Conservation (phyloP, 2,888 invertebrate species). For the Parnassius glacialis region DNA sequence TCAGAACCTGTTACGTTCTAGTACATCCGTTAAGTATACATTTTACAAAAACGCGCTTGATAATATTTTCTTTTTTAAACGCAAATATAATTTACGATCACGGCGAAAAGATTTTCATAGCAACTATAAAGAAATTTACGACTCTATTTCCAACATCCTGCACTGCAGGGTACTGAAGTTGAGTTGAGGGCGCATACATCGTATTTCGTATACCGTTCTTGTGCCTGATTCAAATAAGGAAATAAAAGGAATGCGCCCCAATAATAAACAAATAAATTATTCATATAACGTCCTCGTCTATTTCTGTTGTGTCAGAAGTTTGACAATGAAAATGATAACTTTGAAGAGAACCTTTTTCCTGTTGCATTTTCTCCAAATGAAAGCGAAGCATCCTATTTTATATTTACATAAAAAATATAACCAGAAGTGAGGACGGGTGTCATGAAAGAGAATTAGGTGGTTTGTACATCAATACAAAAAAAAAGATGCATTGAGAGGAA, state of each 20-base stretch:
- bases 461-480: not conserved
- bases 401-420: constrained; percentile 29
- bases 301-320: constrained; percentile 51
- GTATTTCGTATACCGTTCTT: constrained; percentile 35
- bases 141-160: not conserved
- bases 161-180: not conserved
- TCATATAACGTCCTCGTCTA: constrained; percentile 53
- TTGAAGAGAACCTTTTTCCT: constrained; percentile 36
- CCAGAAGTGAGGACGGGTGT: constrained; percentile 7
- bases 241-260: constrained; percentile 47
- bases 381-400: constrained; percentile 37
- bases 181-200: constrained; percentile 2
- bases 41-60: no score
- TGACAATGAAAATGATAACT: constrained; percentile 50
- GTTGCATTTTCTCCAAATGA: constrained; percentile 31
- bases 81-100: no score
- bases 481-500: not conserved
- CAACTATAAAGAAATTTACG: constrained; percentile 4
- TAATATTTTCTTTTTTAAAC: no score
- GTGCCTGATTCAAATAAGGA: constrained; percentile 38
- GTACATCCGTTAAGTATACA: no score
- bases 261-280: constrained; percentile 65
- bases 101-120: constrained; percentile 14
- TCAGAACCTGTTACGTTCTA: no score
- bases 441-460: constrained; percentile 22